Evolutionary conservation across 2,888 invertebrate species (phyloP).

Genomic region (Harpalus rufipes): DNA sequence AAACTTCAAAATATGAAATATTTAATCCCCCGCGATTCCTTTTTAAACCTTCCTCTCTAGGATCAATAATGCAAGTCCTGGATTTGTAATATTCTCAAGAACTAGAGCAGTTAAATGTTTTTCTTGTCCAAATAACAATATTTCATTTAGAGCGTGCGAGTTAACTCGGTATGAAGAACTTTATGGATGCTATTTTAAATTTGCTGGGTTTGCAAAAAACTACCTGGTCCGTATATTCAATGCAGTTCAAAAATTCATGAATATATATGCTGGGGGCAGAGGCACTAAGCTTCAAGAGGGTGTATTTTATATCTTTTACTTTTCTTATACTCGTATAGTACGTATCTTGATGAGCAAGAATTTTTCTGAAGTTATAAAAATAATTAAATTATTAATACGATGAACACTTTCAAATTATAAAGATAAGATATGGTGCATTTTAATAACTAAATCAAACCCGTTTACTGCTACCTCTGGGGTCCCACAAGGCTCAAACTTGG

Average conservation of each 20-base stretch:
- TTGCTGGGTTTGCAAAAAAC: not conserved
- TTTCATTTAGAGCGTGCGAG: not conserved
- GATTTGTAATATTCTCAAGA: not conserved
- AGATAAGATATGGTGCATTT: no score
- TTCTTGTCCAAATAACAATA: conserved; percentile 17
- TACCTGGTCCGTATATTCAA: not conserved
- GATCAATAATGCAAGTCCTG: conserved; percentile 1
- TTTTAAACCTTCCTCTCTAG: conserved; percentile 7
- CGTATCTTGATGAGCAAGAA: not conserved
- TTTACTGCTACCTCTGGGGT: no score
- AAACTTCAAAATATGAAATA: not conserved
- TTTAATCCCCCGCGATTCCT: conserved; percentile 12
- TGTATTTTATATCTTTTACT: not conserved
- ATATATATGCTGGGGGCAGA: not conserved
- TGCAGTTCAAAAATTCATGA: conserved; percentile 30
- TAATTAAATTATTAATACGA: no score
- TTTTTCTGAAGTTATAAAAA: no score
- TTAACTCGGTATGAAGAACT: not conserved
- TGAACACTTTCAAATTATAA: no score
- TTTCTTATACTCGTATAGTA: not conserved
- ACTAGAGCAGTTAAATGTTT: conserved; percentile 5
- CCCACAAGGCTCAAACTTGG: no score
- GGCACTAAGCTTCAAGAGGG: not conserved
- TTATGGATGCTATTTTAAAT: conserved; percentile 16
- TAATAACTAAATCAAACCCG: no score